A percentile compares a stretch with the other conserved stretches of the same genome.
These are phyloP conservation scores for Deroplatys truncata DNA, from an alignment of 2,888 invertebrate genomes.

Conservation along the genomic window DNA sequence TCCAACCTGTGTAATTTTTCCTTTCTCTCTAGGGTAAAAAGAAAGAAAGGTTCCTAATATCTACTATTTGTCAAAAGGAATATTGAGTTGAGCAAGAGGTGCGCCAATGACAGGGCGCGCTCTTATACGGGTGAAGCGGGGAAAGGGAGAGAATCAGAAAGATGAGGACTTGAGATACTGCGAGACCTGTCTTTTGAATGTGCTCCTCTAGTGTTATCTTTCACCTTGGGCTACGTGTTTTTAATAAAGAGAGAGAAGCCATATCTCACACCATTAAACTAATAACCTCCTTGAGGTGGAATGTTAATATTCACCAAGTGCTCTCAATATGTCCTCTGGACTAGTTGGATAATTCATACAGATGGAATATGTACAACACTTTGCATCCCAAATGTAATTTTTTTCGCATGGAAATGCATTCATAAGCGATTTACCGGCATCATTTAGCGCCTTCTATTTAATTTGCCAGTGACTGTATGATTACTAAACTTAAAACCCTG, in stretches of 20 bases:
- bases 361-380: background rate
- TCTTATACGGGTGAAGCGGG: background rate
- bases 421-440: background rate
- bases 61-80: background rate
- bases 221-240: background rate
- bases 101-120: too few relatives aligned
- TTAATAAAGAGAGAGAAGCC: background rate
- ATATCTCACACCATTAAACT: background rate
- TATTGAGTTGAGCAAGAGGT: background rate
- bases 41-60: background rate
- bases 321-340: background rate
- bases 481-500: background rate
- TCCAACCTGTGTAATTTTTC: too few relatives aligned
- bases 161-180: background rate
- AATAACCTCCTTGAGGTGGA: background rate
- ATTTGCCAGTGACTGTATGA: background rate
- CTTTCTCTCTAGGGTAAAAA: background rate
- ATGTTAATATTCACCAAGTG: background rate
- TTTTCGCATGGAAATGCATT: background rate
- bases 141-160: background rate
- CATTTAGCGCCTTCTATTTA: background rate
- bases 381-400: background rate
- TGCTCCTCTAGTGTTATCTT: background rate
- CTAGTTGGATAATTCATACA: background rate
- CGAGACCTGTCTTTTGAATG: background rate